These are phyloP conservation scores for Sinella curviseta DNA, from an alignment of 1,140 invertebrate species.

Conservation along the genomic window DNA sequence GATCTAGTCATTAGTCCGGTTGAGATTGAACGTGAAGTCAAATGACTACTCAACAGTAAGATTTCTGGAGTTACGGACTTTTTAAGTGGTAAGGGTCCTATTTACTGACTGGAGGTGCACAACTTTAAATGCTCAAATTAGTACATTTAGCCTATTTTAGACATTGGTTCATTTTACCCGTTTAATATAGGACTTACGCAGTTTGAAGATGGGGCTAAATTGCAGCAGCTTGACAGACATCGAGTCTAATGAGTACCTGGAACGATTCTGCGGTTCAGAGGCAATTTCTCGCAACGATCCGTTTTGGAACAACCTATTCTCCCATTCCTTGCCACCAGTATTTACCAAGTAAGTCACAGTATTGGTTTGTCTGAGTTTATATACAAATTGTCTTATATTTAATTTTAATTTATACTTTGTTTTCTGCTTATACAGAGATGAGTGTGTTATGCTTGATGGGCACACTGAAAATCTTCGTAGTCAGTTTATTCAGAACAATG, in stretches of 20 bases:
- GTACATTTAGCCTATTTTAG: too few relatives aligned
- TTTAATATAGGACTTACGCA: neutral
- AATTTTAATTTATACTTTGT: conserved; percentile 16
- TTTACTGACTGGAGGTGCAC: too few relatives aligned
- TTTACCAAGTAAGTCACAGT: conserved; percentile 65
- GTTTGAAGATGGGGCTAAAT: conserved; percentile 75
- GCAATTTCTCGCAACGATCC: conserved; percentile 81
- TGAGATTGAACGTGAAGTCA: too few relatives aligned
- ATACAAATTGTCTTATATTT: conserved; percentile 7
- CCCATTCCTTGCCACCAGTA: conserved; percentile 82
- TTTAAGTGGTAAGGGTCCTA: too few relatives aligned
- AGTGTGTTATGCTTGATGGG: conserved; percentile 77
- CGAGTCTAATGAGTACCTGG: conserved; percentile 76
- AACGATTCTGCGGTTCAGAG: conserved; percentile 74
- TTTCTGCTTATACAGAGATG: conserved; percentile 63
- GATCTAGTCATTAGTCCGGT: too few relatives aligned
- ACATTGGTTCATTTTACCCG: too few relatives aligned
- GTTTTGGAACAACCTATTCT: conserved; percentile 90
- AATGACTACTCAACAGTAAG: too few relatives aligned
- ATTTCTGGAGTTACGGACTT: too few relatives aligned
- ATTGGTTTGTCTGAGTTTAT: conserved; percentile 15
- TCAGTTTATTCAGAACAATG: conserved; percentile 75
- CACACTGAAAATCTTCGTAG: conserved; percentile 71
- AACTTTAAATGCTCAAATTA: too few relatives aligned
- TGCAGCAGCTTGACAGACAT: conserved; percentile 80